Conservation (phyloP, 2,113 vertebrate genomes). For the Jacana jacana region DNA sequence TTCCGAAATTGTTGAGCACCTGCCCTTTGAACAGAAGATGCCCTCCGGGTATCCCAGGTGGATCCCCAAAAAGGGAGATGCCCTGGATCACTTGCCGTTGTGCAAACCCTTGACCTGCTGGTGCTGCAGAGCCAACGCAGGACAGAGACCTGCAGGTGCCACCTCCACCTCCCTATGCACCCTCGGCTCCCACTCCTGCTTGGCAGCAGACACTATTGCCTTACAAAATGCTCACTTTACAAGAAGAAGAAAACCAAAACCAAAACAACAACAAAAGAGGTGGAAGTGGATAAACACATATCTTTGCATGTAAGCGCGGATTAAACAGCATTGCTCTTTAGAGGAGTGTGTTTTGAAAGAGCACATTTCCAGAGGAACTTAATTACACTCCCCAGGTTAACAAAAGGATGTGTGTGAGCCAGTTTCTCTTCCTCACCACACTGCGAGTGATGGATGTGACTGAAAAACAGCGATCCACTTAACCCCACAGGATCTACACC, state of each 20-base stretch:
- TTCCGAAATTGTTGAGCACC: neutral
- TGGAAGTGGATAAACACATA: neutral
- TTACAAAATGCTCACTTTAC: neutral
- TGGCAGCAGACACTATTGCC: neutral
- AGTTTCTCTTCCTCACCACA: neutral
- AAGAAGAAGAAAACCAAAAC: neutral
- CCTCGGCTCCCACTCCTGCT: fast-evolving
- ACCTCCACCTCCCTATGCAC: neutral
- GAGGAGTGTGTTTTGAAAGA: neutral
- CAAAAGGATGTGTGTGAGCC: neutral
- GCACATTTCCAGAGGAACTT: neutral
- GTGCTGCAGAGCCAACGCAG: neutral
- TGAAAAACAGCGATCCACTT: neutral
- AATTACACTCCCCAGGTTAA: neutral
- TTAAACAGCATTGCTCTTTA: neutral
- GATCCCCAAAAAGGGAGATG: neutral
- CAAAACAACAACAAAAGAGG: neutral
- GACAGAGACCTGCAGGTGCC: neutral
- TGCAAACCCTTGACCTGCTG: neutral
- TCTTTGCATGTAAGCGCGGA: neutral
- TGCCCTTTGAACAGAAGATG: neutral
- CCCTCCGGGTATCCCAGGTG: neutral
- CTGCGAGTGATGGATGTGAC: neutral
- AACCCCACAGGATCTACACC: neutral
- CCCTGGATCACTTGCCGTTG: neutral